Conservation (phyloP, 2,888 invertebrate species). For the Folsomia manolachei region DNA sequence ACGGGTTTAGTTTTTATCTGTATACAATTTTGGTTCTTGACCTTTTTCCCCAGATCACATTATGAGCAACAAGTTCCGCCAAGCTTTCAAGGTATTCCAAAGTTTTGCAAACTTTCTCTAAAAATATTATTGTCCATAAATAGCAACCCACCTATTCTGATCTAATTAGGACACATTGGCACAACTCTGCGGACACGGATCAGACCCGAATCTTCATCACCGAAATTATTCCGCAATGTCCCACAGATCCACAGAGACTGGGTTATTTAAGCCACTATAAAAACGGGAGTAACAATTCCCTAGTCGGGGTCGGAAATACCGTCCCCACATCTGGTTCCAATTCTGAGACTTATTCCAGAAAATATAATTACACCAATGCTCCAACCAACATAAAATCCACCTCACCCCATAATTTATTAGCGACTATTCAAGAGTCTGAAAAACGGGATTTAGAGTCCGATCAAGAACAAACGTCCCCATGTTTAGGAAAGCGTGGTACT, state of each 20-base stretch:
- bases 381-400: not conserved
- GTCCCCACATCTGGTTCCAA: not conserved
- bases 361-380: not conserved
- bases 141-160: too few relatives aligned
- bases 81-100: constrained; percentile 55
- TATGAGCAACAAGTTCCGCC: constrained; percentile 58
- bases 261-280: constrained; percentile 18
- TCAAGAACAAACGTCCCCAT: not conserved
- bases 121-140: too few relatives aligned
- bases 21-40: not conserved
- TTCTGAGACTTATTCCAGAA: not conserved
- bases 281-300: not conserved
- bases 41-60: constrained; percentile 53
- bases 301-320: not conserved
- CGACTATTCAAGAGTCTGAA: not conserved
- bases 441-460: not conserved
- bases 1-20: not conserved
- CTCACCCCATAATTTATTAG: not conserved
- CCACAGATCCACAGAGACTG: constrained; percentile 40
- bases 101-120: too few relatives aligned
- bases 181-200: constrained; percentile 31
- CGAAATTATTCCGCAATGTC: constrained; percentile 43
- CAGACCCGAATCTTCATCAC: constrained; percentile 25
- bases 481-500: not conserved
- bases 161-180: constrained; percentile 39